Conservation (phyloP, 2,797 vertebrate species). For the Ficedula albicollis region DNA sequence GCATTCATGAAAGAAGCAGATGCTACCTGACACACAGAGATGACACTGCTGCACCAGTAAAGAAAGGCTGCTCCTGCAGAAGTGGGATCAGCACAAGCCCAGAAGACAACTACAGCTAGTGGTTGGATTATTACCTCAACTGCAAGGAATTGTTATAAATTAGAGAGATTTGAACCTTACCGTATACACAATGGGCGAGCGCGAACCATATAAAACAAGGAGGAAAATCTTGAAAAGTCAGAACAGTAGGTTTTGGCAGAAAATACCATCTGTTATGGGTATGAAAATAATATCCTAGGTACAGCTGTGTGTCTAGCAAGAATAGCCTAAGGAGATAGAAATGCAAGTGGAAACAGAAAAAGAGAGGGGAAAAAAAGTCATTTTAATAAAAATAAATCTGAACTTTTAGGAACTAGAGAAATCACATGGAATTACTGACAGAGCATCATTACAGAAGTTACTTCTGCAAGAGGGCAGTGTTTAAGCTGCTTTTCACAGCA, state of each 20-base stretch:
- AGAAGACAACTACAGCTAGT: not conserved
- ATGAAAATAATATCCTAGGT: not conserved
- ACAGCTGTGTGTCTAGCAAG: not conserved
- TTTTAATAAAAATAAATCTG: not conserved
- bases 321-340: not conserved
- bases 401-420: not conserved
- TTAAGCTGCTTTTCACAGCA: not conserved
- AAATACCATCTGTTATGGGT: not conserved
- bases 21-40: not conserved
- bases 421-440: not conserved
- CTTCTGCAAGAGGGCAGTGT: not conserved
- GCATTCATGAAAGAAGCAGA: not conserved
- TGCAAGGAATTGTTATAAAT: not conserved
- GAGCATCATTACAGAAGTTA: not conserved
- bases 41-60: not conserved
- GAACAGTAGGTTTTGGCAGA: not conserved
- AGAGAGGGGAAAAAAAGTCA: not conserved
- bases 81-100: not conserved
- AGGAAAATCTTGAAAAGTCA: not conserved
- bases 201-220: not conserved
- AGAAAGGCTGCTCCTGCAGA: not conserved
- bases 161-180: not conserved
- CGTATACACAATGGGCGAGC: not conserved
- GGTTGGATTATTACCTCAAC: not conserved
- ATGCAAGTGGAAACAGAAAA: not conserved